phyloP scores from a whole-genome alignment of 1,140 invertebrate genomes.

The roundworm (Caenorhabditis elegans) region DNA sequence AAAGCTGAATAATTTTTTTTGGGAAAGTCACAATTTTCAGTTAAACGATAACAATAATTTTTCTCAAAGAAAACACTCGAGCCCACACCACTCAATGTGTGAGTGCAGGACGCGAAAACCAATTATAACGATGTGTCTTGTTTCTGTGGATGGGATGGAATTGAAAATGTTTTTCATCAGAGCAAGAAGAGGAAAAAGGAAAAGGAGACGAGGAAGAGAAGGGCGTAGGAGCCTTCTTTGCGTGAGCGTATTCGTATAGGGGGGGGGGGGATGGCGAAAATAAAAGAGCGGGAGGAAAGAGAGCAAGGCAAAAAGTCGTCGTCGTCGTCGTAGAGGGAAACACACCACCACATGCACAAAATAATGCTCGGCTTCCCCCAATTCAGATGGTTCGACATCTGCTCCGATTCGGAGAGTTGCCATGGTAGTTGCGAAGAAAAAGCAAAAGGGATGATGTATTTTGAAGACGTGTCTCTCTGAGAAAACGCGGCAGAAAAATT shows the following conservation, averaged over 20 bases:
- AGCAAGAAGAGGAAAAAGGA: not conserved
- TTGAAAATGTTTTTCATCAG: constrained; percentile 29
- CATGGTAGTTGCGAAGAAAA: not conserved
- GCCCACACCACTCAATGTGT: not conserved
- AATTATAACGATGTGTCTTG: constrained; percentile 33
- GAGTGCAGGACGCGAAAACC: not conserved
- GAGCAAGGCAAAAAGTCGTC: not conserved
- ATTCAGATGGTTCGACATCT: not conserved
- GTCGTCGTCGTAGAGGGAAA: not conserved
- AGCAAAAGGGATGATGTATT: not conserved
- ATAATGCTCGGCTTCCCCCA: constrained; percentile 15
- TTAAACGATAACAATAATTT: no score
- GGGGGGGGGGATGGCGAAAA: constrained; percentile 1
- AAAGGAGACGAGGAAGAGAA: constrained; percentile 8
- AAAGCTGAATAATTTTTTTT: no score
- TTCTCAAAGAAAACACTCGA: no score
- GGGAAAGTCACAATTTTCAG: no score
- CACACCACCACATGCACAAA: not conserved
- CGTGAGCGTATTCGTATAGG: constrained; percentile 19
- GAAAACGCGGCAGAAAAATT: not conserved
- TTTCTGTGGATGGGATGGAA: constrained; percentile 18
- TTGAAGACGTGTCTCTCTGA: not conserved
- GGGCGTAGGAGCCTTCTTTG: constrained; percentile 1
- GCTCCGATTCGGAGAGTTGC: not conserved
- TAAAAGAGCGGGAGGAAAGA: constrained; percentile 17